Conservation (phyloP, 2,113 vertebrate genomes). For the Chionodraco myersi region DNA sequence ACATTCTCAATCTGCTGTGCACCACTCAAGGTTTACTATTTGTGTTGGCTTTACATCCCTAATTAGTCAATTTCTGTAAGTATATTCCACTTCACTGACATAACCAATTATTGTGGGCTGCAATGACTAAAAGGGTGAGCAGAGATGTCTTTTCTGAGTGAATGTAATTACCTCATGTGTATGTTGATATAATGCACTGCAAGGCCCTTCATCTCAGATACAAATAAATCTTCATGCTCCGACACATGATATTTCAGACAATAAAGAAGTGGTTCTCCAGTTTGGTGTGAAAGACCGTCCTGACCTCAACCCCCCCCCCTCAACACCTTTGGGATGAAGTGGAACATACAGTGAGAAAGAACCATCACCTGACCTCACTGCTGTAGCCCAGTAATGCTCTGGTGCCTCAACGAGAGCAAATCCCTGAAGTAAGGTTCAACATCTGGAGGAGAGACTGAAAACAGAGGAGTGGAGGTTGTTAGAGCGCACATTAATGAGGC, state of each 20-base stretch:
- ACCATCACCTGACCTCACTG: neutral
- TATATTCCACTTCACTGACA: neutral
- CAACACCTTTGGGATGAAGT: neutral
- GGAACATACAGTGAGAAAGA: neutral
- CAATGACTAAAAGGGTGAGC: neutral
- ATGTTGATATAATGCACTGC: neutral
- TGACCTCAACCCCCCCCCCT: neutral
- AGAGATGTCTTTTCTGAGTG: slow-evolving; percentile 3
- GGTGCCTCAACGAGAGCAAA: neutral
- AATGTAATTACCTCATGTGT: slow-evolving; percentile 33
- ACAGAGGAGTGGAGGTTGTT: neutral
- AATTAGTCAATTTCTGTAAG: slow-evolving; percentile 21
- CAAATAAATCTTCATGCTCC: neutral
- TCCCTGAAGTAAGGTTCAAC: neutral
- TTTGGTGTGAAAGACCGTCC: neutral
- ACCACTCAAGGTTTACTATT: slow-evolving; percentile 9
- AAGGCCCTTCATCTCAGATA: neutral
- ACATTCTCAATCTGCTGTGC: neutral
- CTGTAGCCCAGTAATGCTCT: neutral
- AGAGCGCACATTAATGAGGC: neutral
- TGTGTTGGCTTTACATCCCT: slow-evolving; percentile 10
- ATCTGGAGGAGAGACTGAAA: neutral
- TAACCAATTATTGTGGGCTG: neutral
- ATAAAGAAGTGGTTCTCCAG: neutral
- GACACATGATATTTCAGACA: neutral